Base-by-base conservation (phyloP, 2,113 vertebrate species). In the Gorsachius goisagi region DNA sequence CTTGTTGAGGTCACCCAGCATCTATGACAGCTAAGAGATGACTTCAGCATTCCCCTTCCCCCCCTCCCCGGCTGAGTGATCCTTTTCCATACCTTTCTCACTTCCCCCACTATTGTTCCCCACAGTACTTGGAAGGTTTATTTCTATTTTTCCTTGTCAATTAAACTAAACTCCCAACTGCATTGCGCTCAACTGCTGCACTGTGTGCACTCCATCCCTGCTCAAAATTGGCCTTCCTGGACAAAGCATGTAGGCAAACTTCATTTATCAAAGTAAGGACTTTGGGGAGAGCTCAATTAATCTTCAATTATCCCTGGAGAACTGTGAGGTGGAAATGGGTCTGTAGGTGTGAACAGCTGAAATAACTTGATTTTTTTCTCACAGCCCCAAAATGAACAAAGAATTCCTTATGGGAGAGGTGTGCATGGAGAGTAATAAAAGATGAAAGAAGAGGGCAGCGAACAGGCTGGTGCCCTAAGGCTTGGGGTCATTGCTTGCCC, bases 341-440 rank as follows among this genome's bases (percentile, higher is more conserved):
- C 35, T 76, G 60, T 41, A 96, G 84, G 91, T 87, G 89, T 50
- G 92, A 96, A 59, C 71, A 95, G 86, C 83, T 93, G 84, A 75
- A 95, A 90, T 75, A 62, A 75, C 60, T 73, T 2, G 28, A 9
- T 71, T 77, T 90, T 92, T 93, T 92, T 93, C 93, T 63, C 73
- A 53, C 62, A 58, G 35, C 11, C 45, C 28, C 26, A 24, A 64
- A 86, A 72, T 33, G 64, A 89, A 39, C 22, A 67, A 88, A 72
- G 72, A 28, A 75, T 90, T 92, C 76, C 67, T 64, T 72, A 53
- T 72, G 80, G 69, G 83, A 76, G 49, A 81, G 9, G 27, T 10
- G 11, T 33, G 18, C 2, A 4, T 21, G 50, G 47, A 67, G 73
- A 56, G 52, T 27, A 21, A 56, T 67, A 21, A 8, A 62, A 77